phyloP scores from a whole-genome alignment of 2,113 vertebrate species.

The Phycodurus eques region DNA sequence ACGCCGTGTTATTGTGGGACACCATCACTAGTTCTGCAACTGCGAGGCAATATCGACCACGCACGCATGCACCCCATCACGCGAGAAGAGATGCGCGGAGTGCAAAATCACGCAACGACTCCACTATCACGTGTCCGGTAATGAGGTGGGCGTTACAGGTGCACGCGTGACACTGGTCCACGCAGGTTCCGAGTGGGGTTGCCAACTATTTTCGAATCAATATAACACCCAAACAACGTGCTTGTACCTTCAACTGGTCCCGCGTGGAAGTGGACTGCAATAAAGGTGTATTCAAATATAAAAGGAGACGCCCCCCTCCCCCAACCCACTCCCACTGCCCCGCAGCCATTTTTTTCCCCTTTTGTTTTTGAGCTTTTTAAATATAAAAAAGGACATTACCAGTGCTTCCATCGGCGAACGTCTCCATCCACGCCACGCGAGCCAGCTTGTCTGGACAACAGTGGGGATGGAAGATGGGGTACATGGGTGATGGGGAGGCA shows the following conservation, averaged over 20 bases:
- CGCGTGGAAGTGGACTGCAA: background rate
- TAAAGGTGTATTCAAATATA: background rate
- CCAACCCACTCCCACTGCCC: background rate
- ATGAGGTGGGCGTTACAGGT: background rate
- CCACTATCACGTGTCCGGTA: background rate
- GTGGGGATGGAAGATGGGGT: constrained; percentile 61
- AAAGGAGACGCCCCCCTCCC: background rate
- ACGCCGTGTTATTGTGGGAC: constrained; percentile 51
- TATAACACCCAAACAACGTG: background rate
- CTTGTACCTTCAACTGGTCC: background rate
- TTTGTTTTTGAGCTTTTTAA: background rate
- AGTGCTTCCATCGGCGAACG: constrained; percentile 86
- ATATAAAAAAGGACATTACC: constrained; percentile 75
- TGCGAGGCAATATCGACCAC: constrained; percentile 64
- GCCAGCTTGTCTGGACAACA: constrained; percentile 77
- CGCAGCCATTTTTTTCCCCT: background rate
- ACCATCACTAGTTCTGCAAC: constrained; percentile 19
- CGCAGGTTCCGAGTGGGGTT: background rate
- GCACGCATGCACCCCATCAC: background rate
- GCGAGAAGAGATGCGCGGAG: background rate
- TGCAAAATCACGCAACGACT: background rate
- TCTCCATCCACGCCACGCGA: constrained; percentile 83
- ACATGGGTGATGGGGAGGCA: constrained; percentile 40
- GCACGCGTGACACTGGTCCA: background rate
- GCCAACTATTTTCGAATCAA: background rate